These are phyloP conservation scores for Diploptera punctata DNA, from an alignment of 2,888 invertebrate species.

Conservation along the genomic window DNA sequence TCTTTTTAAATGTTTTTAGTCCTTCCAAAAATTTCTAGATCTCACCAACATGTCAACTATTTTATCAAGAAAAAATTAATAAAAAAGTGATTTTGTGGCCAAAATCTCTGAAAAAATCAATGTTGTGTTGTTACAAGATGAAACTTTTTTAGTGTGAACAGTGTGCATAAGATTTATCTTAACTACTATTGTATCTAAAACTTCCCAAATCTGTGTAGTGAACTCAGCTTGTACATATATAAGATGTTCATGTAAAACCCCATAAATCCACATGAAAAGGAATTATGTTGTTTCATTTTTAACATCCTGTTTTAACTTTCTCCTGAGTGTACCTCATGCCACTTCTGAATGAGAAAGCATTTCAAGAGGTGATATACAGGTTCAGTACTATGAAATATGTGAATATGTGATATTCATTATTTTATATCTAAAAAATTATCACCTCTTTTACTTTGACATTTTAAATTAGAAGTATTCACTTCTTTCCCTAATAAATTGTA, in stretches of 20 bases:
- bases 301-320: neutral
- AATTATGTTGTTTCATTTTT: neutral
- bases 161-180: constrained; percentile 34
- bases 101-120: constrained; percentile 32
- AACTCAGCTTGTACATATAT: constrained; percentile 21
- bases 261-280: constrained; percentile 37
- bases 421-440: no score
- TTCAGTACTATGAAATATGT: no score
- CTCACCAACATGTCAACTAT: constrained; percentile 21
- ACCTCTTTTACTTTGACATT: no score
- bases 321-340: neutral
- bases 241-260: constrained; percentile 38
- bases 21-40: constrained; percentile 27
- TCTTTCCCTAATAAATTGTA: no score
- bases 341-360: neutral
- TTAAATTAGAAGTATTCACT: no score
- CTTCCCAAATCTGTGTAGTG: constrained; percentile 21
- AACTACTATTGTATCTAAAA: constrained; percentile 26
- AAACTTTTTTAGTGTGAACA: constrained; percentile 39
- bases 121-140: constrained; percentile 37
- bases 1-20: constrained; percentile 27
- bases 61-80: constrained; percentile 22
- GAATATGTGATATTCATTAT: no score
- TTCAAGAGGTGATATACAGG: no score
- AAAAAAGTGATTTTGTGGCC: constrained; percentile 24